Percentiles rank a stretch among this genome's conserved stretches.
Conservation (phyloP, 2,113 vertebrate genomes). For the Oceanites oceanicus region DNA sequence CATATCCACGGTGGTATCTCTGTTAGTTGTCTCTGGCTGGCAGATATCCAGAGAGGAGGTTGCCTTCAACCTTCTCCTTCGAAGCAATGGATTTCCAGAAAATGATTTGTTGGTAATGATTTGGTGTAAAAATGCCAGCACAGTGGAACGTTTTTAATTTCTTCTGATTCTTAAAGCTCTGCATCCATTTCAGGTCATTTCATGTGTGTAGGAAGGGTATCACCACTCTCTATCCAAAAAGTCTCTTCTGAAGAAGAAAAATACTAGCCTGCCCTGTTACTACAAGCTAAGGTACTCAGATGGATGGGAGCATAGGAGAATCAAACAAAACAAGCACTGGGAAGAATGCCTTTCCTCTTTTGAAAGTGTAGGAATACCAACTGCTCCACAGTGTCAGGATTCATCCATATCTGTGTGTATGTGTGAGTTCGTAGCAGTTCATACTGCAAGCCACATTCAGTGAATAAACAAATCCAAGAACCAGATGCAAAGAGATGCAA, state of each 20-base stretch:
- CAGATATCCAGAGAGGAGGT: background rate
- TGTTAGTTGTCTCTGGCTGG: background rate
- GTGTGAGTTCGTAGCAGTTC: background rate
- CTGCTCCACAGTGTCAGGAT: background rate
- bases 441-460: background rate
- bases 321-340: background rate
- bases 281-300: background rate
- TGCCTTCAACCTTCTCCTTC: background rate
- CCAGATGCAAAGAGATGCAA: background rate
- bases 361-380: background rate
- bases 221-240: background rate
- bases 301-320: background rate
- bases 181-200: background rate
- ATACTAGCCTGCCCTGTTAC: background rate
- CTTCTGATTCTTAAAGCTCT: background rate
- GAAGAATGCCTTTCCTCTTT: background rate
- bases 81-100: background rate
- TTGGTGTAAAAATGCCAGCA: background rate
- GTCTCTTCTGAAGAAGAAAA: background rate
- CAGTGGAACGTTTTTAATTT: background rate
- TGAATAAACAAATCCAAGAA: background rate
- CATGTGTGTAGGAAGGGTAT: background rate
- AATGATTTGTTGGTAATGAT: background rate
- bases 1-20: background rate
- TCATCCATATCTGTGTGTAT: background rate